Percentiles rank a stretch among this genome's conserved stretches.
phyloP scores from a whole-genome alignment of 2,113 vertebrate genomes.

The Xiphophorus couchianus region DNA sequence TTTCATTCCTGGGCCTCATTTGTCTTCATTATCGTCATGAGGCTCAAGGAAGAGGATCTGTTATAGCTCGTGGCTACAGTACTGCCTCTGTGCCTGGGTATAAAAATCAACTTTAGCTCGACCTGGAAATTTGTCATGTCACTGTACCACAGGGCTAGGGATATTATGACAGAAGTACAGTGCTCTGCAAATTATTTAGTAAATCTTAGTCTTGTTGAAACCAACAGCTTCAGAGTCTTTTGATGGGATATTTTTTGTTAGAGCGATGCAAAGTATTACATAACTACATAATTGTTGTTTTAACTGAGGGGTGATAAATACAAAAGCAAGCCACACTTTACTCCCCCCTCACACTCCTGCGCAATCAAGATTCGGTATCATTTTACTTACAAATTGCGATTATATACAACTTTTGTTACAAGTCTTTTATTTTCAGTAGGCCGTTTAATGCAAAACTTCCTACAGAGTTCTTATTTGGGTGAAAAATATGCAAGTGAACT shows the following conservation, averaged over 20 bases:
- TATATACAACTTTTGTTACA: background rate
- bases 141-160: constrained; percentile 6
- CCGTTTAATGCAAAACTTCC: constrained; percentile 25
- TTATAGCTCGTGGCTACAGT: constrained; percentile 49
- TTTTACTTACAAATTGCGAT: too few species aligned
- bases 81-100: constrained; percentile 52
- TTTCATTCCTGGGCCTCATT: constrained; percentile 65
- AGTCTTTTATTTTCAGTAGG: constrained; percentile 28
- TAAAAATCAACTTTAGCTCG: constrained; percentile 48
- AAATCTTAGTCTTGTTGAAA: background rate
- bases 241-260: background rate
- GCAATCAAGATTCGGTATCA: too few species aligned
- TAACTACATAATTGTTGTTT: background rate
- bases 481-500: constrained; percentile 47
- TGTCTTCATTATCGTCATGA: constrained; percentile 71
- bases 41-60: constrained; percentile 60
- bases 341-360: too few species aligned
- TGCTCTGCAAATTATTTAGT: background rate
- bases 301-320: too few species aligned
- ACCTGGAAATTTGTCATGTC: constrained; percentile 62
- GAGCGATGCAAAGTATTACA: background rate
- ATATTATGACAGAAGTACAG: constrained; percentile 16
- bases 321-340: too few species aligned
- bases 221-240: background rate
- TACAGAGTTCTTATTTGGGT: constrained; percentile 33